Conservation (phyloP, 92 coral and sea anemone genomes). For the Epizoanthus scotinus region DNA sequence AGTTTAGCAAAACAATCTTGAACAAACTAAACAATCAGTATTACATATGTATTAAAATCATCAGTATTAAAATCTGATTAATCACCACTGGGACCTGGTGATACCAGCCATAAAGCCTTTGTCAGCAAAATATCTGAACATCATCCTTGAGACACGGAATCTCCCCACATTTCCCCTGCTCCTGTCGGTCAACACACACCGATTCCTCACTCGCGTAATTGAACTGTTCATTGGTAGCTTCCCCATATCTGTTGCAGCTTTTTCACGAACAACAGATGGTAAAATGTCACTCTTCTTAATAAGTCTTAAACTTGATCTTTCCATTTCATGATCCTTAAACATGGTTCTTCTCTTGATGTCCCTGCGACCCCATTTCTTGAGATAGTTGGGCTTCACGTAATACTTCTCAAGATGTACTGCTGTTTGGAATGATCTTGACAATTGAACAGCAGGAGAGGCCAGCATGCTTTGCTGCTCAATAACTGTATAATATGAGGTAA, state of each 20-base stretch:
- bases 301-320: conserved; percentile 81
- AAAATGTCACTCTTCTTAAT: conserved; percentile 95
- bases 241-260: conserved; percentile 85
- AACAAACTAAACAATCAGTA: too few relatives aligned
- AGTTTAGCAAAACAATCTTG: too few relatives aligned
- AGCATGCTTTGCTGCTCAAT: background rate
- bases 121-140: conserved; percentile 95
- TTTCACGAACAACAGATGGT: conserved; percentile 83
- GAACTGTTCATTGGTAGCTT: conserved; percentile 88
- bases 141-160: conserved; percentile 88
- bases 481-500: conserved; percentile 19
- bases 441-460: conserved; percentile 26
- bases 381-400: conserved; percentile 91
- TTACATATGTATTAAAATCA: too few relatives aligned
- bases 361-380: conserved; percentile 96
- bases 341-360: conserved; percentile 86
- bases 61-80: too few relatives aligned
- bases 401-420: conserved; percentile 71
- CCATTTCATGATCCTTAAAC: conserved; percentile 82
- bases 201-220: conserved; percentile 86
- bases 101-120: conserved; percentile 89
- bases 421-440: conserved; percentile 64
- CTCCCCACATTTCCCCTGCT: conserved; percentile 94
- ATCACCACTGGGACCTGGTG: conserved; percentile 92
- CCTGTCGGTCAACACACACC: conserved; percentile 97